Base-by-base conservation (phyloP, 2,888 invertebrate genomes). In the Watsonalla cultraria region DNA sequence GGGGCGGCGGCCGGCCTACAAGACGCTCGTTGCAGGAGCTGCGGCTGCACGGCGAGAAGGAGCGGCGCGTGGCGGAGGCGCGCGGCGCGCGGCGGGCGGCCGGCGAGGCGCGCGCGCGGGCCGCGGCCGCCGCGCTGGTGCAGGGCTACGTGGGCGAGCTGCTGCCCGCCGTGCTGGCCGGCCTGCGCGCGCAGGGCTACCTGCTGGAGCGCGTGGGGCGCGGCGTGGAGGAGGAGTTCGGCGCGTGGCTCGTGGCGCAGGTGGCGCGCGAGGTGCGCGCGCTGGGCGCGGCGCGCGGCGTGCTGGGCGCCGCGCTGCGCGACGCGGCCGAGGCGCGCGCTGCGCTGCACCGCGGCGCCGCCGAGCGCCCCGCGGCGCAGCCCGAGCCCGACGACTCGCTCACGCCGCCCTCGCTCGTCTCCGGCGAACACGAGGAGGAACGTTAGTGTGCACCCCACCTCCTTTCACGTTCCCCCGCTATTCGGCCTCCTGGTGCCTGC, bases 121-220 rank as follows among this genome's bases (percentile, higher is more conserved):
- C 96, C 45, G 95, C 96, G 0, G 96, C 96, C 0, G 94, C 96
- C 34, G 94, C 95, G 60, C 93, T 98, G 58, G 93, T 97, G 76
- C 96, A 96, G 71, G 96, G 96, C 59, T 97, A 97, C 85, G 94
- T 98, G 78, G 95, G 96, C 33, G 96, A 96, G 82, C 92, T 98
- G 73, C 92, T 98, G 72, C 97, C 97, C 13, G 92, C 94, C 51
- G 96, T 97, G 63, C 92, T 97, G 65, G 95, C 95, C 68, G 95
- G 95, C 52, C 92, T 98, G 64, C 93, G 94, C 69, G 93, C 94
- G 74, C 94, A 95, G 74, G 96, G 96, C 33, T 93, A 93, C 83
- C 88, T 94, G 54, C 77, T 92, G 66, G 93, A 94, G 68, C 90
- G 92, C 65, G 90, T 93, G 63, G 92, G 92, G 77, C 82, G 92